phyloP scores from a whole-genome alignment of 2,888 invertebrate genomes.

The Cosmia trapezina region DNA sequence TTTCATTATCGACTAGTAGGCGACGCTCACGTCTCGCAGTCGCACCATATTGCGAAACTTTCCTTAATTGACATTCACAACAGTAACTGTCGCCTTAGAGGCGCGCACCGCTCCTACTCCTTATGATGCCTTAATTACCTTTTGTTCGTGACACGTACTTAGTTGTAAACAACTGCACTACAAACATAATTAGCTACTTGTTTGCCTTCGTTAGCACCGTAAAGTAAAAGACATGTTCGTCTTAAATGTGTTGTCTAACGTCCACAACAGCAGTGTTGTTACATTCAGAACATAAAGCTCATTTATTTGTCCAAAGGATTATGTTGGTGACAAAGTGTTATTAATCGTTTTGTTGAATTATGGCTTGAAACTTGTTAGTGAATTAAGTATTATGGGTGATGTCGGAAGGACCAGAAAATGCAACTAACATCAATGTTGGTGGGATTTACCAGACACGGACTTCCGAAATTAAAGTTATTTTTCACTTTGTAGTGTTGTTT shows the following conservation, averaged over 20 bases:
- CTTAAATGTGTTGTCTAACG: constrained; percentile 16
- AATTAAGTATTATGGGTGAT: constrained; percentile 7
- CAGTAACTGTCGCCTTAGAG: constrained; percentile 67
- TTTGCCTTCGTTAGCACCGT: constrained; percentile 54
- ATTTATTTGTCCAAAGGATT: constrained; percentile 9
- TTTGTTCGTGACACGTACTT: constrained; percentile 66
- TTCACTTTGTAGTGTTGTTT: no score
- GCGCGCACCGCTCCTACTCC: constrained; percentile 61
- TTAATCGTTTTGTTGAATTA: neutral
- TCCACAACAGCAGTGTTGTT: neutral
- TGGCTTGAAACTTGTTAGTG: neutral
- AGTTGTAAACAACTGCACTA: constrained; percentile 62
- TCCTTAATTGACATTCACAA: constrained; percentile 79
- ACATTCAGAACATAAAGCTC: constrained; percentile 5
- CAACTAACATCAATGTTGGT: constrained; percentile 1
- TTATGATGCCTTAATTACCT: constrained; percentile 75
- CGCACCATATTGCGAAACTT: constrained; percentile 77
- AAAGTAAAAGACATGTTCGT: constrained; percentile 31
- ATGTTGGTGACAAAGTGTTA: neutral
- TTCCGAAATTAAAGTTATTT: no score
- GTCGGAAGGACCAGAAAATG: constrained; percentile 5
- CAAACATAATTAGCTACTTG: constrained; percentile 60
- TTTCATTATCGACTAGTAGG: constrained; percentile 73
- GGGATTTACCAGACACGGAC: neutral
- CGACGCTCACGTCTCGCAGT: constrained; percentile 63